Evolutionary conservation across 2,797 vertebrate species (phyloP).

Genomic region (Pipistrellus nathusii): DNA sequence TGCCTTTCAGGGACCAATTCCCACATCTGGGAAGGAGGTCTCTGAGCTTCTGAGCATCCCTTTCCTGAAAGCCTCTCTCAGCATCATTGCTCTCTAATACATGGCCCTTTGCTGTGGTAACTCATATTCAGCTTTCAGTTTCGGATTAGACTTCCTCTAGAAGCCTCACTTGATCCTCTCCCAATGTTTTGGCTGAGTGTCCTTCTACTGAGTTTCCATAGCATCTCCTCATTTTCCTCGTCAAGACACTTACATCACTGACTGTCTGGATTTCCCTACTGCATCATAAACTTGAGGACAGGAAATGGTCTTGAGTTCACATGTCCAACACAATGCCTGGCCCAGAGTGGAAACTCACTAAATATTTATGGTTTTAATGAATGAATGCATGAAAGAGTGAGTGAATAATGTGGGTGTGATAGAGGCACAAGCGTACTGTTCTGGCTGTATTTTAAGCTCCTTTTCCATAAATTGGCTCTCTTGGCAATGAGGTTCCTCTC

Average conservation of each 20-base stretch:
- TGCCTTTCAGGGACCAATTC: neutral
- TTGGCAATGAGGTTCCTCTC: neutral
- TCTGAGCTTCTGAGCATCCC: neutral
- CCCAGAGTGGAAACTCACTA: neutral
- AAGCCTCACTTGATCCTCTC: neutral
- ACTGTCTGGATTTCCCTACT: neutral
- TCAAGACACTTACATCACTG: conserved; percentile 5
- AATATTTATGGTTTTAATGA: neutral
- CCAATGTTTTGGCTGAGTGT: neutral
- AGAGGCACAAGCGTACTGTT: neutral
- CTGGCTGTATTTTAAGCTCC: neutral
- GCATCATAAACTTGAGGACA: neutral
- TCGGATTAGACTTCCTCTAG: neutral
- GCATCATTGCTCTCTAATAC: neutral
- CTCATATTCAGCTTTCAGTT: neutral
- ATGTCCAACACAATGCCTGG: neutral
- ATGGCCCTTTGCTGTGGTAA: neutral
- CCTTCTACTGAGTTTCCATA: neutral
- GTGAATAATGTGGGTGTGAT: neutral
- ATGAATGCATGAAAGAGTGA: neutral
- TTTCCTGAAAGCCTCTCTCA: neutral
- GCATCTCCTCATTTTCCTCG: neutral
- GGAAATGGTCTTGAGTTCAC: conserved; percentile 35
- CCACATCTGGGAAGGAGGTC: neutral
- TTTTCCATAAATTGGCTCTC: neutral